A percentile compares a stretch with the other conserved stretches of the same genome.
These are phyloP conservation scores for Eupithecia pulchellata DNA, from an alignment of 2,888 invertebrate genomes.

Conservation along the genomic window DNA sequence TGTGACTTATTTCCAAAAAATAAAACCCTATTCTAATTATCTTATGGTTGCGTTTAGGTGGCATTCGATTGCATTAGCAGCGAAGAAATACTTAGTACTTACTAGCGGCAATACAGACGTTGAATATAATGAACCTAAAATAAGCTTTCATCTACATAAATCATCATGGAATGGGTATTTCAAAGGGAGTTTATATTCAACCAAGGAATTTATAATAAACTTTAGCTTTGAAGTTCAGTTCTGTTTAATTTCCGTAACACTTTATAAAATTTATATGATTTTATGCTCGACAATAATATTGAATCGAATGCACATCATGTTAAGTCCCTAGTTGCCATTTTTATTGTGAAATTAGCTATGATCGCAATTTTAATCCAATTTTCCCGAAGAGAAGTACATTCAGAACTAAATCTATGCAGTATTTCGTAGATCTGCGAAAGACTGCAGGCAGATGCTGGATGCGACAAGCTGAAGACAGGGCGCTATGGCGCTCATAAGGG, in stretches of 20 bases:
- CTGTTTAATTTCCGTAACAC: constrained; percentile 21
- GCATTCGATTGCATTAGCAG: too few relatives aligned
- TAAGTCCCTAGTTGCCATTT: neutral
- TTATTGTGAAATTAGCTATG: neutral
- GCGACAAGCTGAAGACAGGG: too few relatives aligned
- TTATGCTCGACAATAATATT: neutral
- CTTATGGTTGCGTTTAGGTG: too few relatives aligned
- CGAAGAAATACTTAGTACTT: too few relatives aligned
- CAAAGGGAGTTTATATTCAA: constrained; percentile 23
- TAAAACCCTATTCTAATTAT: too few relatives aligned
- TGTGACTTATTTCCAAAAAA: too few relatives aligned
- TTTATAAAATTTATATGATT: neutral
- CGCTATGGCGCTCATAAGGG: too few relatives aligned
- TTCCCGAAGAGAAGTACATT: neutral
- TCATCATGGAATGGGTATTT: constrained; percentile 6
- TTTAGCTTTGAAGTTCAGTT: constrained; percentile 13
- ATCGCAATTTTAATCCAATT: neutral
- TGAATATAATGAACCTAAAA: constrained; percentile 3
- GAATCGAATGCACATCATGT: neutral
- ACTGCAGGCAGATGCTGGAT: too few relatives aligned
- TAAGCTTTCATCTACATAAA: constrained; percentile 15
- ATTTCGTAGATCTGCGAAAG: too few relatives aligned
- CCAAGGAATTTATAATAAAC: constrained; percentile 22
- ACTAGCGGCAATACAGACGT: constrained; percentile 7
- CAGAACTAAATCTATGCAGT: neutral